These are phyloP conservation scores for Caenorhabditis latens DNA, from an alignment of 1,140 invertebrate genomes.

Conservation along the genomic window DNA sequence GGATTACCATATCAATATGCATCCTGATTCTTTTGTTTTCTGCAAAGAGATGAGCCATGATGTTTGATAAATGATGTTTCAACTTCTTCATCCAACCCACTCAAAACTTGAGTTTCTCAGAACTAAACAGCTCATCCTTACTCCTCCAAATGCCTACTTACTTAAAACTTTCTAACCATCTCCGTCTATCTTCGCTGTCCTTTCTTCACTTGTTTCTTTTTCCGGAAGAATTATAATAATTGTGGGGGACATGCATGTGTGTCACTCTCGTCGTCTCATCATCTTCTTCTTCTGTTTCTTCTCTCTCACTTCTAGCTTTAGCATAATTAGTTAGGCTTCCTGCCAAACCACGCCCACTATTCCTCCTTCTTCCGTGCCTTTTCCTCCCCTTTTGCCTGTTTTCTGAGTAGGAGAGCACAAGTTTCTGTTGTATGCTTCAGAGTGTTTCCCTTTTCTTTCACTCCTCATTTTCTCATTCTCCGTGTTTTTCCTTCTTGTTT, in stretches of 20 bases:
- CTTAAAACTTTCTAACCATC: background rate
- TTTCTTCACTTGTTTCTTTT: conserved; percentile 25
- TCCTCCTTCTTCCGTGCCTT: background rate
- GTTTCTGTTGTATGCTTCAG: conserved; percentile 27
- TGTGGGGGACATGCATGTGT: conserved; percentile 7
- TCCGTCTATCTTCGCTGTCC: background rate
- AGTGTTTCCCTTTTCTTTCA: conserved; percentile 34
- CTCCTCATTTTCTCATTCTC: conserved; percentile 24
- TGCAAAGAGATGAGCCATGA: background rate
- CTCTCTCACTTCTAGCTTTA: conserved; percentile 36
- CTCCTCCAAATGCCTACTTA: conserved; percentile 18
- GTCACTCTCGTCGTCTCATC: conserved; percentile 29
- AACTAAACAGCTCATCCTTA: conserved; percentile 30
- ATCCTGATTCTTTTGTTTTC: background rate
- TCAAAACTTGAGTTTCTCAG: conserved; percentile 17
- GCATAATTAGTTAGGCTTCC: conserved; percentile 53
- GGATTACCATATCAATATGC: too few species aligned
- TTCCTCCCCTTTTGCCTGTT: conserved; percentile 23
- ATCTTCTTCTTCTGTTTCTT: background rate
- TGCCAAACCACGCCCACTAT: conserved; percentile 43
- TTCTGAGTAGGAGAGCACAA: conserved; percentile 22
- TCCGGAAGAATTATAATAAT: conserved; percentile 55
- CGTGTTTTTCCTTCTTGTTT: conserved; percentile 44
- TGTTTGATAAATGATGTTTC: conserved; percentile 27
- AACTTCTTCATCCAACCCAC: background rate